Percentiles rank a stretch among this genome's conserved stretches.
These are phyloP conservation scores for Meloidogyne chitwoodi DNA, from an alignment of 1,140 invertebrate genomes.

Conservation along the genomic window DNA sequence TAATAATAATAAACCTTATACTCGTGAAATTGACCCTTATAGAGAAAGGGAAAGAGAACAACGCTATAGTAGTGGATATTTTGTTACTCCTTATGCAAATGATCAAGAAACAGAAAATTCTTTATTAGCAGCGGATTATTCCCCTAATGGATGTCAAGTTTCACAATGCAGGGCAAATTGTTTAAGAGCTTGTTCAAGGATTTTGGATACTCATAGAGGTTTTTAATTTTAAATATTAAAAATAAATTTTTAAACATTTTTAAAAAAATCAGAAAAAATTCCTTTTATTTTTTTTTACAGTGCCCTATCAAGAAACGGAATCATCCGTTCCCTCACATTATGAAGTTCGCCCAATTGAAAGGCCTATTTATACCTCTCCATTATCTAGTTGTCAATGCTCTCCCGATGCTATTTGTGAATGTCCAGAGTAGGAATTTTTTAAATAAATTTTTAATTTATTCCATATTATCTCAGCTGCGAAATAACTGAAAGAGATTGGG, in stretches of 20 bases:
- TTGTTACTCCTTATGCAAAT: not conserved
- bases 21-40: not conserved
- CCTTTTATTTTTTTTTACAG: not conserved
- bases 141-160: not conserved
- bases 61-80: not conserved
- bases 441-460: not conserved
- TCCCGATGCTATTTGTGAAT: not conserved
- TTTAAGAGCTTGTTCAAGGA: conserved; percentile 12
- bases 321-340: not conserved
- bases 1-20: not conserved
- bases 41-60: not conserved
- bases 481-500: no score
- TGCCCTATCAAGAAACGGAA: not conserved
- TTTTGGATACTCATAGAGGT: conserved; percentile 3
- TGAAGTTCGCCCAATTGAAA: not conserved
- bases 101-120: not conserved
- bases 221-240: not conserved
- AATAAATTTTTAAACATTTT: not conserved
- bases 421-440: not conserved
- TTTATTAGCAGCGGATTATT: not conserved
- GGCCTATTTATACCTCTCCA: not conserved
- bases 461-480: no score
- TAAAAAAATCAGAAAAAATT: no score
- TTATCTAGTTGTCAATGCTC: not conserved
- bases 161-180: conserved; percentile 14